Base-by-base conservation (phyloP, 2,888 invertebrate genomes). In the Platycheirus albimanus region DNA sequence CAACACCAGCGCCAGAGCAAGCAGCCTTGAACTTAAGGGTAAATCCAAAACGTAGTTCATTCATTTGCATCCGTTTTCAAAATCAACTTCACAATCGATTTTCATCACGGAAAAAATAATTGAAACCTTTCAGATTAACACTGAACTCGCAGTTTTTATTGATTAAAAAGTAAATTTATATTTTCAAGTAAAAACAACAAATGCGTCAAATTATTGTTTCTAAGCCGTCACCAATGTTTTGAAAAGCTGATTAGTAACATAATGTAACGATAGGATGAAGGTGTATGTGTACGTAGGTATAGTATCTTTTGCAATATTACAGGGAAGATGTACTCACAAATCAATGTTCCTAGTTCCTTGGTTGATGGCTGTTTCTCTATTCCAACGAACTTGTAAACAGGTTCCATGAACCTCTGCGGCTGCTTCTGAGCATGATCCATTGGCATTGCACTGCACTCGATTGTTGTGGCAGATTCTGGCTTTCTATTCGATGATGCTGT, bases 241-340 rank as follows among this genome's bases (percentile, higher is more conserved):
- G n/a, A n/a, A n/a, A n/a, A n/a, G n/a, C n/a, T n/a, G n/a, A n/a
- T n/a, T n/a, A n/a, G n/a, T n/a, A n/a, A n/a, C n/a, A n/a, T n/a
- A n/a, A n/a, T n/a, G n/a, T n/a, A n/a, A n/a, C n/a, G n/a, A n/a
- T n/a, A n/a, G n/a, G n/a, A n/a, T n/a, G n/a, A n/a, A n/a, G n/a
- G n/a, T n/a, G n/a, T n/a, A n/a, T n/a, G n/a, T n/a, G n/a, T n/a
- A n/a, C n/a, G n/a, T n/a, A n/a, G n/a, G n/a, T n/a, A n/a, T n/a
- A n/a, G n/a, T n/a, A n/a, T n/a, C n/a, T n/a, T n/a, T n/a, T n/a
- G n/a, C n/a, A n/a, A n/a, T n/a, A n/a, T n/a, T n/a, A n/a, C n/a
- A n/a, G n/a, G n/a, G n/a, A n/a, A n/a, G n/a, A n/a, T n/a, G 10
- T 63, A 84, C 84, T 84, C 64, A 84, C 84, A 75, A 28, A 84